Percentiles rank a stretch among this genome's conserved stretches.
Conservation (phyloP, 2,797 vertebrate species). For the Cacajao melanocephalus region DNA sequence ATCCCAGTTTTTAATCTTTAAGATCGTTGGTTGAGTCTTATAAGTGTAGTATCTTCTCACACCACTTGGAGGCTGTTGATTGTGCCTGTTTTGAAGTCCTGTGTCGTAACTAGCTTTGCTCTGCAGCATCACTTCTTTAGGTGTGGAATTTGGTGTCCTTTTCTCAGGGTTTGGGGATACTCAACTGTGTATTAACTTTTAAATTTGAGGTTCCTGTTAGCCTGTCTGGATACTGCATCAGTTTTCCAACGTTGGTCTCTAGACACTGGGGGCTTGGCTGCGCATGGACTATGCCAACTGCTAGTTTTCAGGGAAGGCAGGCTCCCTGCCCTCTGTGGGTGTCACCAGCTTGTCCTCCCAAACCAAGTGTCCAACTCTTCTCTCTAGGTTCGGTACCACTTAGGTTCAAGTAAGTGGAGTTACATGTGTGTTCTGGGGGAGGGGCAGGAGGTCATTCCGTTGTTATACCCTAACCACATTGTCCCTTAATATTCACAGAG, state of each 20-base stretch:
- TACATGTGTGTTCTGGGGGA: not conserved
- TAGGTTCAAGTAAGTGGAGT: not conserved
- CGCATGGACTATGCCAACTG: too few relatives aligned
- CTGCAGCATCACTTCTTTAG: not conserved
- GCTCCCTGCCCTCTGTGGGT: too few relatives aligned
- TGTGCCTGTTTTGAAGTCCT: not conserved
- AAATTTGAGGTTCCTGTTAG: not conserved
- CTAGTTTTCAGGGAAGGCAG: not conserved
- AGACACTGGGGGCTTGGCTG: not conserved
- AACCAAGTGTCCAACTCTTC: not conserved
- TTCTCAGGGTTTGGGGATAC: not conserved
- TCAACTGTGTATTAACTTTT: not conserved
- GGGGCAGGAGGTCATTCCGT: not conserved
- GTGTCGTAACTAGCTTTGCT: not conserved
- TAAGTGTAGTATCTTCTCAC: not conserved
- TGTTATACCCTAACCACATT: not conserved
- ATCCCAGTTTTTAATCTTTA: not conserved
- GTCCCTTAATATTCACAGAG: not conserved
- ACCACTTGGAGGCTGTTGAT: too few relatives aligned
- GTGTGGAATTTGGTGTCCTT: not conserved
- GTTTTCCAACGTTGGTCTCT: not conserved
- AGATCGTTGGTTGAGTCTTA: not conserved
- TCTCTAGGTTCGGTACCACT: not conserved
- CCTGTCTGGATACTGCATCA: not conserved
- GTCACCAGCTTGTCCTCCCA: not conserved